Conservation (phyloP, 2,113 vertebrate species). For the Zapus hudsonius region DNA sequence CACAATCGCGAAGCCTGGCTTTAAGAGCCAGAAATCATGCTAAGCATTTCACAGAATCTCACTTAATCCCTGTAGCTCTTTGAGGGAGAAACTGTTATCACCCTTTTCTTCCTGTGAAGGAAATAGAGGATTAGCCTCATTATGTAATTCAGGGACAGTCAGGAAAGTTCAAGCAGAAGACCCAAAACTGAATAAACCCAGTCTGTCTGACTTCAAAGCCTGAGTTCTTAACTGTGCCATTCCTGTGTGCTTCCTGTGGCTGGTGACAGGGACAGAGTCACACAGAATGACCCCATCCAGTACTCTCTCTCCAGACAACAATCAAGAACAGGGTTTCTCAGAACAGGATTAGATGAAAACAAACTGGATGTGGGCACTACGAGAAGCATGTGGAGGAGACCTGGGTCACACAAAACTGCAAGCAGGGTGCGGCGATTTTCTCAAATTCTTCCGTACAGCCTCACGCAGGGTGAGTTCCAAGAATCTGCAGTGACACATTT, state of each 20-base stretch:
- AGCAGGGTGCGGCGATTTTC: neutral
- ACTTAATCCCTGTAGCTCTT: conserved; percentile 44
- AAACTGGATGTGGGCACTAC: too few relatives aligned
- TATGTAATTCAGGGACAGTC: conserved; percentile 16
- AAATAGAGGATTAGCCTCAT: conserved; percentile 38
- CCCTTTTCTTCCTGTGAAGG: neutral
- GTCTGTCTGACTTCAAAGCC: neutral
- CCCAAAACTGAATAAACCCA: neutral
- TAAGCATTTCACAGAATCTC: conserved; percentile 40
- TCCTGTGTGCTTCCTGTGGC: too few relatives aligned
- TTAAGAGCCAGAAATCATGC: conserved; percentile 5
- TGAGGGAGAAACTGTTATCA: neutral
- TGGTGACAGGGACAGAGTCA: neutral
- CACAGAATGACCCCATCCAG: neutral
- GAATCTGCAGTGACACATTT: neutral
- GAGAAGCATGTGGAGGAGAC: neutral
- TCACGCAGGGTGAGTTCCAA: neutral
- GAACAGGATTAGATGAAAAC: too few relatives aligned
- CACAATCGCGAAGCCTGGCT: neutral
- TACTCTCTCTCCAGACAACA: neutral
- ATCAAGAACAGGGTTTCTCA: neutral
- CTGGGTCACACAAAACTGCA: too few relatives aligned
- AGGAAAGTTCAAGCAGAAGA: neutral
- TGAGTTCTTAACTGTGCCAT: neutral
- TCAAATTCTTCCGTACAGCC: neutral